A percentile compares a stretch with the other conserved stretches of the same genome.
Conservation (phyloP, 2,113 vertebrate species). For the Melanocharis versteri region DNA sequence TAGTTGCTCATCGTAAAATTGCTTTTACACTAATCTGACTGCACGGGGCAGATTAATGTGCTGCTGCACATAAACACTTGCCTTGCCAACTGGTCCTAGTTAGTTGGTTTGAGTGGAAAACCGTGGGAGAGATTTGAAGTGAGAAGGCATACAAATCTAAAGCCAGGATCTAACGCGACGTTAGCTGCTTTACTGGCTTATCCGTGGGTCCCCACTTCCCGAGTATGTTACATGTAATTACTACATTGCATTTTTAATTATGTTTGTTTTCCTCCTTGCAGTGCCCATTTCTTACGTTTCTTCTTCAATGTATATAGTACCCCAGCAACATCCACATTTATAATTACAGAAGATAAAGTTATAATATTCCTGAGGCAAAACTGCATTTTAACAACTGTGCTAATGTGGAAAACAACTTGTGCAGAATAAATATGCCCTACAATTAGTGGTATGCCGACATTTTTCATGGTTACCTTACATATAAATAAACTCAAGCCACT, state of each 20-base stretch:
- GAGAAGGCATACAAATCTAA: constrained; percentile 40
- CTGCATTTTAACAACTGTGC: constrained; percentile 58
- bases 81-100: constrained; percentile 60
- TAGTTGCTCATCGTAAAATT: not conserved
- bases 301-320: not conserved
- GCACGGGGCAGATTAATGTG: not conserved
- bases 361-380: constrained; percentile 62
- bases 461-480: constrained; percentile 62
- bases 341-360: constrained; percentile 67
- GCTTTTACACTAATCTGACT: not conserved
- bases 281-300: not conserved
- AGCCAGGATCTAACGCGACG: not conserved
- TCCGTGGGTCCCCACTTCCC: not conserved
- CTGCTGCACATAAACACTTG: constrained; percentile 28
- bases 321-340: constrained; percentile 41
- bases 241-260: constrained; percentile 38
- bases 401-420: constrained; percentile 68
- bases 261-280: constrained; percentile 15
- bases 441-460: constrained; percentile 70
- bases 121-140: constrained; percentile 51
- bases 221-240: not conserved
- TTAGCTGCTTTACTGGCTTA: not conserved
- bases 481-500: constrained; percentile 64
- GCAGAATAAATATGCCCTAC: constrained; percentile 68
- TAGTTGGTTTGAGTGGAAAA: constrained; percentile 67